Conservation (phyloP, 2,113 vertebrate genomes). For the Lanius collurio region DNA sequence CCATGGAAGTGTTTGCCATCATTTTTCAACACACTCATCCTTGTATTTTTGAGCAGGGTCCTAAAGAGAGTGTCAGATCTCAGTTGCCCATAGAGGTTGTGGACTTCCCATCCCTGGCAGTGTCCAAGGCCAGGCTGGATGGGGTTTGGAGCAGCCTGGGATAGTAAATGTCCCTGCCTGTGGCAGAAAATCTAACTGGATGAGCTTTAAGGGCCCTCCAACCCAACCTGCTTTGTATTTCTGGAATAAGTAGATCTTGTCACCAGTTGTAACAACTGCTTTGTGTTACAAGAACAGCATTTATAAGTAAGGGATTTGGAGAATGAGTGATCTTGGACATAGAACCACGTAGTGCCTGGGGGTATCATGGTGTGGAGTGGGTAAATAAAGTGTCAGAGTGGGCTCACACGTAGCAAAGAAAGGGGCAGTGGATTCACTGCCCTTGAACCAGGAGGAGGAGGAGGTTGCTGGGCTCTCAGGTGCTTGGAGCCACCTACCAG, state of each 20-base stretch:
- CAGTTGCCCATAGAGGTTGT: not conserved
- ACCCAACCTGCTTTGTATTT: not conserved
- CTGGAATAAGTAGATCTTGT: not conserved
- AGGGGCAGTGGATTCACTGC: not conserved
- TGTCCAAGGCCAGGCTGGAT: not conserved
- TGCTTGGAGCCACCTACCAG: not conserved
- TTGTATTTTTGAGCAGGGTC: not conserved
- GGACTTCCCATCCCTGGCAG: not conserved
- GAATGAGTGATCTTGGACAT: not conserved
- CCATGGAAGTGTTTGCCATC: not conserved
- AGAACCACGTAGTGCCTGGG: not conserved
- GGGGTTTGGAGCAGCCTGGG: fast-evolving
- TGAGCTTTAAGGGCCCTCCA: not conserved
- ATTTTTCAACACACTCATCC: not conserved
- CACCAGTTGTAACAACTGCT: not conserved
- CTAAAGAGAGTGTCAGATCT: not conserved
- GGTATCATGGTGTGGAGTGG: not conserved
- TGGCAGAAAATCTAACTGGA: not conserved
- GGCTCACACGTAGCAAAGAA: not conserved
- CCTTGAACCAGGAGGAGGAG: not conserved
- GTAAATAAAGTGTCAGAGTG: not conserved
- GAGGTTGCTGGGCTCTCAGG: not conserved
- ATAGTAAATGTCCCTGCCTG: not conserved
- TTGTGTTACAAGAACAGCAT: not conserved
- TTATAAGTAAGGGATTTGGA: not conserved